phyloP scores from a whole-genome alignment of 1,140 invertebrate species.

The Leptinotarsa lineolata region DNA sequence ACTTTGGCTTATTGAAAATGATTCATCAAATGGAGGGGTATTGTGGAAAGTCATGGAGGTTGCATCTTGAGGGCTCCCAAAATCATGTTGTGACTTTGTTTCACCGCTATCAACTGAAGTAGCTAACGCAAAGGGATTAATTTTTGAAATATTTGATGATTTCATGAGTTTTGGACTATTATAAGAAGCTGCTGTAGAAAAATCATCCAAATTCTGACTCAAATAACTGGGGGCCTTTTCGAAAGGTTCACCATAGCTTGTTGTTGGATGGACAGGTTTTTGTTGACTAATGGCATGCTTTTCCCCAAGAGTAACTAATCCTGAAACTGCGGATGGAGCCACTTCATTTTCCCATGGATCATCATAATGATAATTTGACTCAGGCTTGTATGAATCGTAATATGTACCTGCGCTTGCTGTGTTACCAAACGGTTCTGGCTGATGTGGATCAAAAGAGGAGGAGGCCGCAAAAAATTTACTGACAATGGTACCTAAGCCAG shows the following conservation, averaged over 20 bases:
- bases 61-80: too few species aligned
- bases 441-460: constrained; percentile 40
- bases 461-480: constrained; percentile 46
- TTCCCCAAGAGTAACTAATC: neutral
- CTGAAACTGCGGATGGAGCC: constrained; percentile 10
- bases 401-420: constrained; percentile 19
- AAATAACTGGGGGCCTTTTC: constrained; percentile 19
- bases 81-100: neutral
- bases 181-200: constrained; percentile 19
- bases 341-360: constrained; percentile 26
- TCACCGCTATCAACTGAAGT: neutral
- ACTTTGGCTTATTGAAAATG: too few species aligned
- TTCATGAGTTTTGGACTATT: constrained; percentile 26
- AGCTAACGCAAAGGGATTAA: neutral
- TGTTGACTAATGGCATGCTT: neutral
- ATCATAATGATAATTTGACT: neutral
- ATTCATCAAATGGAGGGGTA: too few species aligned
- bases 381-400: constrained; percentile 1
- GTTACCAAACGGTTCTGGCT: constrained; percentile 38
- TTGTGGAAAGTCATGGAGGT: too few species aligned
- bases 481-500: constrained; percentile 40
- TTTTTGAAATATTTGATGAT: constrained; percentile 28
- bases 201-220: constrained; percentile 24
- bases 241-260: constrained; percentile 26
- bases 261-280: constrained; percentile 2